A percentile compares a stretch with the other conserved stretches of the same genome.
phyloP scores from a whole-genome alignment of 2,113 vertebrate genomes.

The Brachionichthys hirsutus region DNA sequence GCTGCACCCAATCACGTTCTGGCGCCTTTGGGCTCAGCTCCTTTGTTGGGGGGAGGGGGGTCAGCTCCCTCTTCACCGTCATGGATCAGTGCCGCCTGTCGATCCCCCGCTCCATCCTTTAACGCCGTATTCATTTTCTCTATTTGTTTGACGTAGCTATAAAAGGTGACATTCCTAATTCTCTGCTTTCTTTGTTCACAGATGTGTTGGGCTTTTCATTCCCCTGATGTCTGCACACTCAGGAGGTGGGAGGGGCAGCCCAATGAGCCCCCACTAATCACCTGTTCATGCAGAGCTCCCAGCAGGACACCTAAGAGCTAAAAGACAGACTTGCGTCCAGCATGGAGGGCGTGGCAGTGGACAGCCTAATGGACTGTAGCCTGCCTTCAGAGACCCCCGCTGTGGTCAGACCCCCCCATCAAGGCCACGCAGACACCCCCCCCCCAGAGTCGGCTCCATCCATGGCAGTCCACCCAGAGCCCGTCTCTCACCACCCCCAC shows the following conservation, averaged over 20 bases:
- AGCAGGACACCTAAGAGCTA: background rate
- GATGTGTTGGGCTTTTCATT: constrained; percentile 39
- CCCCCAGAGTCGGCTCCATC: constrained; percentile 54
- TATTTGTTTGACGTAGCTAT: background rate
- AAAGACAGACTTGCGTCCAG: constrained; percentile 11
- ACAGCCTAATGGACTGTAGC: constrained; percentile 87
- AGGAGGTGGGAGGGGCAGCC: constrained; percentile 19
- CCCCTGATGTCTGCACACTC: constrained; percentile 46
- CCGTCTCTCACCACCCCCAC: constrained; percentile 32
- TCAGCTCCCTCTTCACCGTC: too few species aligned
- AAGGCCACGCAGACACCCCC: constrained; percentile 43
- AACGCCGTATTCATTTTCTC: too few species aligned
- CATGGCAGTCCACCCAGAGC: constrained; percentile 42
- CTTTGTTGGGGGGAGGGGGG: too few species aligned
- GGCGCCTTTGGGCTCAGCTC: too few species aligned
- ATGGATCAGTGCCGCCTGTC: too few species aligned
- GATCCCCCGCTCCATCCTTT: too few species aligned
- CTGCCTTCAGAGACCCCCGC: constrained; percentile 59
- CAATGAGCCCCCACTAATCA: background rate
- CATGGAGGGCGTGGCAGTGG: constrained; percentile 85
- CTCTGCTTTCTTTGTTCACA: constrained; percentile 28
- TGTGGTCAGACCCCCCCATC: constrained; percentile 36
- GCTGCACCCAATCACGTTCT: too few species aligned
- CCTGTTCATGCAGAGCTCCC: constrained; percentile 6
- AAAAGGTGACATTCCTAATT: background rate